These are phyloP conservation scores for Anser cygnoides DNA, from an alignment of 2,113 vertebrate species.

Conservation along the genomic window DNA sequence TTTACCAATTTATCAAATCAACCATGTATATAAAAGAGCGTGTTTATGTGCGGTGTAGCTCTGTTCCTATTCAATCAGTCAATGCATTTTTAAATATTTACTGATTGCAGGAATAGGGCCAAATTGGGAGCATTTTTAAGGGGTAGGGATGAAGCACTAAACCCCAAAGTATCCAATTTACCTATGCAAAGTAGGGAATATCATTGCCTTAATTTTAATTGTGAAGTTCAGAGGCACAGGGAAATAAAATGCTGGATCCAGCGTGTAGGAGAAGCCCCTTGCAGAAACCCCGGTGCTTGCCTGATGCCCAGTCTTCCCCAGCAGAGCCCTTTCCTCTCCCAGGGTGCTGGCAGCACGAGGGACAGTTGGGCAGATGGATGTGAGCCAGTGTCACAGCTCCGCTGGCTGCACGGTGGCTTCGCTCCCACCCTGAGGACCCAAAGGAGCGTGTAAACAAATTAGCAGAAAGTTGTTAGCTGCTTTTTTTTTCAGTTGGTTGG, in stretches of 20 bases:
- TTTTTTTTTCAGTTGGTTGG: not conserved
- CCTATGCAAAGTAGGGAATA: not conserved
- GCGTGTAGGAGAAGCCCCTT: not conserved
- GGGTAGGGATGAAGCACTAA: not conserved
- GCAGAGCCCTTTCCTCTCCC: not conserved
- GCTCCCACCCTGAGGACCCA: not conserved
- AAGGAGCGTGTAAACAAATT: not conserved
- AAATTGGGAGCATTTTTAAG: slow-evolving; percentile 31
- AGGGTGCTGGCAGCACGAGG: rapidly evolving
- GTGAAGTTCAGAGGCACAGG: not conserved
- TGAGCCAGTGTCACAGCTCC: not conserved
- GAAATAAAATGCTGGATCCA: not conserved
- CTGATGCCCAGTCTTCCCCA: not conserved
- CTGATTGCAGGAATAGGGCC: slow-evolving; percentile 9
- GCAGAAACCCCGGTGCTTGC: not conserved
- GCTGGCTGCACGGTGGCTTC: not conserved
- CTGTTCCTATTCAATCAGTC: slow-evolving; percentile 3
- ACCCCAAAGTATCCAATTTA: not conserved
- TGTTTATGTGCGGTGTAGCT: not conserved
- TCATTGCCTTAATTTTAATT: not conserved
- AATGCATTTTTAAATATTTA: slow-evolving; percentile 45
- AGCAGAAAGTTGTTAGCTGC: not conserved
- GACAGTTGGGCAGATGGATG: not conserved
- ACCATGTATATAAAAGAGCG: not conserved
- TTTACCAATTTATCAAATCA: slow-evolving; percentile 25